Percentiles rank a stretch among this genome's conserved stretches.
phyloP scores from a whole-genome alignment of 2,888 invertebrate genomes.

The Polyommatus iphigenia region DNA sequence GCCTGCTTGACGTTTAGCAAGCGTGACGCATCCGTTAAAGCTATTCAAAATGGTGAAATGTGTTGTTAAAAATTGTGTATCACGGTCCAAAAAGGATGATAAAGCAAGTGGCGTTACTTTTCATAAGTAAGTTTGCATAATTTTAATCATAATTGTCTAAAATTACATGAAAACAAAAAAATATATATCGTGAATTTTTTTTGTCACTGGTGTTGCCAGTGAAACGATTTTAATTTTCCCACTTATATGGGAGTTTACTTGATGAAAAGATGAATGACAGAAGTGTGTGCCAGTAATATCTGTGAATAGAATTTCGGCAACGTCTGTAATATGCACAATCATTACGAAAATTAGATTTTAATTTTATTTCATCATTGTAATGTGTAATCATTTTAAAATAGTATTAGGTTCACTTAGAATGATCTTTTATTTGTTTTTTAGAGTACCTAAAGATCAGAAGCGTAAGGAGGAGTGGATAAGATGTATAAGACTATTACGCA shows the following conservation, averaged over 20 bases:
- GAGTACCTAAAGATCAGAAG: slow-evolving; percentile 36
- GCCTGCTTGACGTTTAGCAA: too few species aligned
- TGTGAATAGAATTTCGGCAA: slow-evolving; percentile 3
- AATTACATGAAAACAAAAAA: too few species aligned
- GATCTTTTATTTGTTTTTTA: slow-evolving; percentile 32
- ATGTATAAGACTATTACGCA: slow-evolving; percentile 34
- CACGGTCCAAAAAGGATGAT: slow-evolving; percentile 32
- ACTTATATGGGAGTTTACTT: too few species aligned
- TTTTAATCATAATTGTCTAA: slow-evolving; percentile 4
- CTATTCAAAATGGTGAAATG: not conserved
- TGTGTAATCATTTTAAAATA: slow-evolving; percentile 9
- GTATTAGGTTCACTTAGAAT: slow-evolving; percentile 27
- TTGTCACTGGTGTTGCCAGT: too few species aligned
- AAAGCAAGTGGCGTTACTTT: slow-evolving; percentile 36
- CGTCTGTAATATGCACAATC: not conserved
- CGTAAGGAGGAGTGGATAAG: slow-evolving; percentile 35
- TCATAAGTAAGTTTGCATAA: slow-evolving; percentile 35
- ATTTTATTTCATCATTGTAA: not conserved
- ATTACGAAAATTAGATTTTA: too few species aligned
- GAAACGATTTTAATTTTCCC: too few species aligned
- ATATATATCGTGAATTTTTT: too few species aligned
- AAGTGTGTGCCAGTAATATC: not conserved
- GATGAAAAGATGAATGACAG: too few species aligned
- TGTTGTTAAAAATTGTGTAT: slow-evolving; percentile 31
- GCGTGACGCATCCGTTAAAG: too few species aligned